Evolutionary conservation across 2,797 vertebrate species (phyloP).

Genomic region (Anguilla pacifica): DNA sequence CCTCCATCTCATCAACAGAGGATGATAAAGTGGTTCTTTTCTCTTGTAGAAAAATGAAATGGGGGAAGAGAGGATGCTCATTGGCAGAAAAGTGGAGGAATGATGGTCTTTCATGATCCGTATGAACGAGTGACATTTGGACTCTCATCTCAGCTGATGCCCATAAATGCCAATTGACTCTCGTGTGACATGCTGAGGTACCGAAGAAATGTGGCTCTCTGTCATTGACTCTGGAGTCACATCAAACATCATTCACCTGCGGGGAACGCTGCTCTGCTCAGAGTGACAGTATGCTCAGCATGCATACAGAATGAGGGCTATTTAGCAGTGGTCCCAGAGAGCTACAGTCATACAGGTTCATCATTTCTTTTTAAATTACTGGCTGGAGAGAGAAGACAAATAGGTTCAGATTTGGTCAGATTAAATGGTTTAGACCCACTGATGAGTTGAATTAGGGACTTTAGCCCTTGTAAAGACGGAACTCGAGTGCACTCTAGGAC

Average conservation of each 20-base stretch:
- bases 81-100: not conserved
- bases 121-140: not conserved
- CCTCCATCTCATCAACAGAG: not conserved
- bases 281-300: not conserved
- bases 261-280: not conserved
- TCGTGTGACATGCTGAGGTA: not conserved
- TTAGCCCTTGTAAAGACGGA: not conserved
- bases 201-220: not conserved
- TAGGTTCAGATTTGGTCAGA: not conserved
- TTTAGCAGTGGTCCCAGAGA: not conserved
- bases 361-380: not conserved
- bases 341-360: too few relatives aligned
- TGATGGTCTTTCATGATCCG: not conserved
- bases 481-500: not conserved
- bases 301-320: not conserved
- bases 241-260: not conserved
- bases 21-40: not conserved
- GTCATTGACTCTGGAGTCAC: not conserved
- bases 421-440: not conserved
- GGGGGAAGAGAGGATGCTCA: not conserved
- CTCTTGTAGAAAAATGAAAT: not conserved
- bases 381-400: not conserved
- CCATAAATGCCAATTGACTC: constrained; percentile 6
- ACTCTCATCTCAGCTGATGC: not conserved
- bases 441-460: not conserved